Percentiles rank a stretch among this genome's conserved stretches.
These are phyloP conservation scores for Haliclona indistincta DNA, from an alignment of 37 sponge, comb jelly and placozoan genomes.

Conservation along the genomic window DNA sequence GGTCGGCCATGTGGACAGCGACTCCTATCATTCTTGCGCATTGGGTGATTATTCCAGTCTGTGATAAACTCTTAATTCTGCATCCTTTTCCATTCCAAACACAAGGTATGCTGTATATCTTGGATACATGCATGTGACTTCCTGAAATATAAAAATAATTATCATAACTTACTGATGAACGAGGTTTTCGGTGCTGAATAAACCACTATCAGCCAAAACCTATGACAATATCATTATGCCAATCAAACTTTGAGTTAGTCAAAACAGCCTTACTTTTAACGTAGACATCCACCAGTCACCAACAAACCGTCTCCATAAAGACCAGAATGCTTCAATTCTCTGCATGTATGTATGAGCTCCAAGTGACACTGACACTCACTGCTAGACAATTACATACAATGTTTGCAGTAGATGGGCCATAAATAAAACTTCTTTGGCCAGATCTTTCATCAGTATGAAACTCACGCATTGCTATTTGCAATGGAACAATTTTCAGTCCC, in stretches of 20 bases:
- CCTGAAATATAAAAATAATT: not conserved
- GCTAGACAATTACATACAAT: too few relatives aligned
- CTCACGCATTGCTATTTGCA: not conserved
- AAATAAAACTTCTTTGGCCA: not conserved
- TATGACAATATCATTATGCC: not conserved
- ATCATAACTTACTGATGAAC: not conserved
- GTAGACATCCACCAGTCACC: conserved; percentile 1
- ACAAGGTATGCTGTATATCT: too few relatives aligned
- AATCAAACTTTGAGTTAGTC: not conserved
- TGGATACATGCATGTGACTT: not conserved
- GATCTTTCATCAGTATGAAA: not conserved
- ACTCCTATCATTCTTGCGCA: not conserved
- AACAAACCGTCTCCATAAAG: not conserved
- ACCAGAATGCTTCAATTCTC: conserved; percentile 1
- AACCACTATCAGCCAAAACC: not conserved
- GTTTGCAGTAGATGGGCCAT: not conserved
- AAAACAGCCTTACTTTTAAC: not conserved
- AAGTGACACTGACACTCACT: too few relatives aligned
- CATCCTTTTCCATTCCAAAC: too few relatives aligned
- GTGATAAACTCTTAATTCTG: too few relatives aligned
- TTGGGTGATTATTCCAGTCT: not conserved
- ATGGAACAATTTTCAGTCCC: not conserved
- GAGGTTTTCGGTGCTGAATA: not conserved
- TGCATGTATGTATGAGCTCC: too few relatives aligned
- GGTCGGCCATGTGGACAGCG: not conserved